Conservation (phyloP, 2,888 invertebrate genomes). For the Andrena camellia region DNA sequence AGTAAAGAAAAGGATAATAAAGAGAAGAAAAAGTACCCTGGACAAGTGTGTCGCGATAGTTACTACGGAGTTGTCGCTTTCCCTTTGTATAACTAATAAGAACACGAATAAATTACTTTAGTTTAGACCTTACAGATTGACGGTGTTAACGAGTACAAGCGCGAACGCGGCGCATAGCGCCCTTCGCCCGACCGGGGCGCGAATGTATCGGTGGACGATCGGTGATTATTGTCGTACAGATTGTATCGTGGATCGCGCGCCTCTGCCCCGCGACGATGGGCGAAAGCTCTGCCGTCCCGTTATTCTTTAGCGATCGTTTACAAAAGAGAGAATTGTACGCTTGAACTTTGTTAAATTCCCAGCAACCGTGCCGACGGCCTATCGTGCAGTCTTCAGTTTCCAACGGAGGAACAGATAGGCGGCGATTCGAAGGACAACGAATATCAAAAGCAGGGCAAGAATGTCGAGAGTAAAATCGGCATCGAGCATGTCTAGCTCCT, state of each 20-base stretch:
- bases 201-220: neutral
- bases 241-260: neutral
- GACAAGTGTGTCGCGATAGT: constrained; percentile 62
- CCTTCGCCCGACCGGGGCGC: neutral
- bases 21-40: constrained; percentile 68
- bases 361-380: constrained; percentile 78
- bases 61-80: constrained; percentile 43
- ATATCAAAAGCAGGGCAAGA: constrained; percentile 92
- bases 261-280: neutral
- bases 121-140: constrained; percentile 50
- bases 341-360: constrained; percentile 16
- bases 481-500: constrained; percentile 94
- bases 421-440: constrained; percentile 91
- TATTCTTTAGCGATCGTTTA: neutral
- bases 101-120: constrained; percentile 76
- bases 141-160: constrained; percentile 15
- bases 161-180: neutral
- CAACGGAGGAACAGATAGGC: constrained; percentile 95
- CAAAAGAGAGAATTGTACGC: neutral
- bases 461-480: constrained; percentile 93
- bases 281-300: constrained; percentile 2
- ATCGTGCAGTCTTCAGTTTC: constrained; percentile 93
- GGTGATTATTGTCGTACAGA: neutral
- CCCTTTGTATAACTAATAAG: constrained; percentile 53
- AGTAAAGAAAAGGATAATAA: neutral